Base-by-base conservation (phyloP, 2,888 invertebrate species). In the Neoitamus cyanurus region DNA sequence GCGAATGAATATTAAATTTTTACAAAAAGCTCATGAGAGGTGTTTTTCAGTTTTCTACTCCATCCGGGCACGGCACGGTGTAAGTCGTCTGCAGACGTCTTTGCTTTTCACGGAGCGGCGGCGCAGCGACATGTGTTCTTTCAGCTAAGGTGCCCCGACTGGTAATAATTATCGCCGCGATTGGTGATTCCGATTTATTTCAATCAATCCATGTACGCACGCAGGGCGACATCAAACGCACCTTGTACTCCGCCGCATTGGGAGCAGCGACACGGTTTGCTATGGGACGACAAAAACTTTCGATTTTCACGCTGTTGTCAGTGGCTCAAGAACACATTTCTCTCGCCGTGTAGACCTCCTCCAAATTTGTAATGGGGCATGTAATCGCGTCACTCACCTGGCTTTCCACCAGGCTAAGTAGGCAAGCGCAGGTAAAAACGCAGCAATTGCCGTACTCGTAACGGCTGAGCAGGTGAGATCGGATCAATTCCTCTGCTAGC, bases 311-410 rank as follows among this genome's bases (percentile, higher is more conserved):
- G 28, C 37, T 13, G 37, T 82, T 37, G 25, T 37, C 69, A 31
- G 5, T 36, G 37, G 20, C 20, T 15, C 69, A 69, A 48, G 30
- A 68, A 15, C 37, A 82, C 37, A 69, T 68, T 69, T 69, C 37
- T 37, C 82, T 68, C 30, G 15, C 69, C 46, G 69, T 25, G 25
- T 4, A 37, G 4, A n/a, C 15, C 69, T 69, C 34, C 11, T 85
- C 83, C 73, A 83, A 85, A 83, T 84, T 85, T 83, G 75, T 83
- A 85, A 83, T 70, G 46, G 83, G 72, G 69, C 78, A 31, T 84
- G 82, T 86, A 86, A 86, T 84, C 80, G 69, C 68, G 15, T 34
- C 46, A 31, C 37, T 84, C 84, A 75, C 83, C 73, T 75, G 68
- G 72, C 86, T 83, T 86, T 86, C 82, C 69, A 73, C n/a, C 48